Evolutionary conservation across 2,888 invertebrate genomes (phyloP), one percentile per base, ranked within the genome.

Genomic region (Drosophila buzzatii): DNA sequence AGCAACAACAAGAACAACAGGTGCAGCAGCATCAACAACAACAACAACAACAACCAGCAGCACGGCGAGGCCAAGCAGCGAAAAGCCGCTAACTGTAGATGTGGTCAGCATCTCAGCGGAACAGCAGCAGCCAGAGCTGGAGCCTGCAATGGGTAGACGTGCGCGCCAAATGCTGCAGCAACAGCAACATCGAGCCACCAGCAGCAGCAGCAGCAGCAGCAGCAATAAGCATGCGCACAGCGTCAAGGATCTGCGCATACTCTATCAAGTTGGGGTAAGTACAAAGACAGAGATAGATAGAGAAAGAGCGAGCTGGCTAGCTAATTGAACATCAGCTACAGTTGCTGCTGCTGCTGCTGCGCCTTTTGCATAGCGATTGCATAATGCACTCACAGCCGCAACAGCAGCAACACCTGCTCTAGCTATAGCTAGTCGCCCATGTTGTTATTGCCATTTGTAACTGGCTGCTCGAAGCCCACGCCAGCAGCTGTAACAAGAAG

Each of bases 191-290:
- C 64, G 70, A 10, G 44, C 66, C 5, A 73, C n/a, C 73, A 60
- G 44, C 74, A 71, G 44, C 77, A 63, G 51, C 73, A 72, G 45
- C 77, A 84, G 64, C 72, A 79, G 49, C 74, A 73, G 31, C 71
- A 72, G 33, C 78, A 83, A 57, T 74, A 85, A 61, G 64, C 82
- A 74, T 56, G 73, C 68, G 53, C 79, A 81, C 63, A 62, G 44
- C 65, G 66, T 67, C 60, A 88, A 90, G 81, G 87, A 91, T 82
- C 77, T 91, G 93, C 95, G 95, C 92, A 94, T 96, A 81, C 94
- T 97, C 71, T 97, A 96, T 92, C 96, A 93, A 91, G 91, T 93
- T 82, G 93, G 93, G 92, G 93, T 93, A 90, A 93, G 92, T 88
- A 61, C 9, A 42, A 20, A 44, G 53, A 10, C 0, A n/a, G n/a